Evolutionary conservation across 2,888 invertebrate species (phyloP), one percentile per base, ranked within the genome.

Genomic region (Drosophila pseudotakahashii): DNA sequence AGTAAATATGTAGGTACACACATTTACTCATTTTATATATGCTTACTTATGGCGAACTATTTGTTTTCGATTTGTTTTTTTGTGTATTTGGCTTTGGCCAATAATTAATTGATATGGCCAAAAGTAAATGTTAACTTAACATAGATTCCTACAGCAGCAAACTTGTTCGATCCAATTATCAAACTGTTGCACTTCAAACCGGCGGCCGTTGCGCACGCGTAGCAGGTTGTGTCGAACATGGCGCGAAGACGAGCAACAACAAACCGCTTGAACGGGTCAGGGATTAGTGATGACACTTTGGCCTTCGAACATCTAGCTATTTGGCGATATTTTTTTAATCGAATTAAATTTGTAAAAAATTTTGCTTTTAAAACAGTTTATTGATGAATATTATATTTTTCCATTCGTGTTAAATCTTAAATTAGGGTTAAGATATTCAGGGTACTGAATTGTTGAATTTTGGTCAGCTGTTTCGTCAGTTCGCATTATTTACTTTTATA

Each of bases 161-260:
- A 81, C 79, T 59, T 73, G 79, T 73, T 76, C 39, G 16, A 73
- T 57, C 14, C 4, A 16, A 32, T 23, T 23, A 30, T 47, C 57
- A 53, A 60, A 7, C 64, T 63, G 26, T 64, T 64, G 64, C 64
- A 66, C 66, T 9, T 32, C 13, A 13, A 26, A 7, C 26, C 55
- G 42, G 60, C 55, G 42, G 60, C 81, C 59, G 74, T 63, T 71
- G 58, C 79, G 79, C 79, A 57, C 41, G 84, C 84, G 84, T 67
- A 61, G 30, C 66, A 59, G 50, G 50, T 36, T 70, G 52, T 47
- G 47, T 62, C 48, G 47, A 48, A 26, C 39, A 26, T 2, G n/a
- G 13, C 37, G 10, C 5, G 57, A 23, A 2, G 54, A 30, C 57
- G 52, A 41, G 30, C 51, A 48, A 64, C 51, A 66, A 45, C 52